A percentile compares a stretch with the other conserved stretches of the same genome.
phyloP scores from a whole-genome alignment of 2,797 vertebrate species.

The Knipowitschia caucasica region DNA sequence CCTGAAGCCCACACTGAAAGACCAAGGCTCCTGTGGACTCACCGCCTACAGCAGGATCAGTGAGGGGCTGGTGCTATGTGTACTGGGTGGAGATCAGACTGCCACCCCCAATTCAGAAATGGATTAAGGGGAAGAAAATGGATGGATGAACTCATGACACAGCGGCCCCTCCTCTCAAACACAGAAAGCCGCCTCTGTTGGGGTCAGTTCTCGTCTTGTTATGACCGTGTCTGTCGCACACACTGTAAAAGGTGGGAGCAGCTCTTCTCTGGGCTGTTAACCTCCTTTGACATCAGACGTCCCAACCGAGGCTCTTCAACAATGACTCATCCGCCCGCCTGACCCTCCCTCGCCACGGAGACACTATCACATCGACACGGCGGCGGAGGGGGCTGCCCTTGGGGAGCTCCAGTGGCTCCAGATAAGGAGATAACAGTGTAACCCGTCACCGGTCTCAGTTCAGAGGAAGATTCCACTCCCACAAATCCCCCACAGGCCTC shows the following conservation, averaged over 20 bases:
- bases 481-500: neutral
- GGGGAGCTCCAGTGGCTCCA: neutral
- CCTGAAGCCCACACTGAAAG: too few species aligned
- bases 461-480: neutral
- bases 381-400: neutral
- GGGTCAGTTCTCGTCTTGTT: neutral
- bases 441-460: neutral
- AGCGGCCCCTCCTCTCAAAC: too few species aligned
- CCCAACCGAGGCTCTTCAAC: neutral
- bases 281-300: conserved; percentile 1
- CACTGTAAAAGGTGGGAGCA: neutral
- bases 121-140: too few species aligned
- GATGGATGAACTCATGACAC: too few species aligned
- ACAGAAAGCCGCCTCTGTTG: neutral
- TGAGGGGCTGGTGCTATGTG: too few species aligned
- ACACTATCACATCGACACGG: neutral
- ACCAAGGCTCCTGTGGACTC: too few species aligned
- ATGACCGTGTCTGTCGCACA: neutral
- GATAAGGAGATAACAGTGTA: conserved; percentile 1
- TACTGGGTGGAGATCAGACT: too few species aligned
- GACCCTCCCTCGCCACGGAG: conserved; percentile 1
- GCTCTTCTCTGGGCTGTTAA: neutral
- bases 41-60: too few species aligned
- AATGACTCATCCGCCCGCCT: conserved; percentile 2
- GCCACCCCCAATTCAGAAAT: too few species aligned